phyloP scores from a whole-genome alignment of 2,113 vertebrate genomes.

The Tychaedon coryphoeus region DNA sequence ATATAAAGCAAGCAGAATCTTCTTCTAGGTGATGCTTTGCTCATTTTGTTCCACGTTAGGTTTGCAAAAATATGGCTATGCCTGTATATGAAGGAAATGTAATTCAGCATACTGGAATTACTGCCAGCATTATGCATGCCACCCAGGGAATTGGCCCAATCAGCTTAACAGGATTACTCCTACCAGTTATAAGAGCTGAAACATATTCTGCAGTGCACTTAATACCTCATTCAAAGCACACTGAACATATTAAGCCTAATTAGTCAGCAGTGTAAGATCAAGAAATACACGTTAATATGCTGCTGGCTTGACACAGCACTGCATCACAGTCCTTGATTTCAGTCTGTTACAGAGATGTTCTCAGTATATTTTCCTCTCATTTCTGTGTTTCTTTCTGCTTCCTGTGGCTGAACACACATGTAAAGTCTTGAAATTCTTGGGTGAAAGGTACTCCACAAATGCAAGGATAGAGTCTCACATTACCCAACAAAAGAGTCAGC shows the following conservation, averaged over 20 bases:
- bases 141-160: background rate
- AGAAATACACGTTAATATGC: background rate
- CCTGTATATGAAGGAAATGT: background rate
- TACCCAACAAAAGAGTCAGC: background rate
- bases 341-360: background rate
- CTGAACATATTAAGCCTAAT: background rate
- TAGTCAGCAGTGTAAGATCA: background rate
- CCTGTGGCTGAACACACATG: background rate
- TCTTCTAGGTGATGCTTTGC: background rate
- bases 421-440: background rate
- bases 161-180: constrained; percentile 1
- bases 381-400: background rate
- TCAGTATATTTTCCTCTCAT: background rate
- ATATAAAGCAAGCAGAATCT: background rate
- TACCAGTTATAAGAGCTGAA: background rate
- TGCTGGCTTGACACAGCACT: background rate
- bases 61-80: background rate
- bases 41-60: background rate
- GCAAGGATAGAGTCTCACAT: background rate
- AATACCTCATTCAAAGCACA: background rate
- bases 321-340: background rate
- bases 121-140: background rate
- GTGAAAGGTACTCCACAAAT: background rate
- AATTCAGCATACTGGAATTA: background rate
- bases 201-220: background rate